phyloP scores from a whole-genome alignment of 2,113 vertebrate genomes.

The Capreolus pygargus region DNA sequence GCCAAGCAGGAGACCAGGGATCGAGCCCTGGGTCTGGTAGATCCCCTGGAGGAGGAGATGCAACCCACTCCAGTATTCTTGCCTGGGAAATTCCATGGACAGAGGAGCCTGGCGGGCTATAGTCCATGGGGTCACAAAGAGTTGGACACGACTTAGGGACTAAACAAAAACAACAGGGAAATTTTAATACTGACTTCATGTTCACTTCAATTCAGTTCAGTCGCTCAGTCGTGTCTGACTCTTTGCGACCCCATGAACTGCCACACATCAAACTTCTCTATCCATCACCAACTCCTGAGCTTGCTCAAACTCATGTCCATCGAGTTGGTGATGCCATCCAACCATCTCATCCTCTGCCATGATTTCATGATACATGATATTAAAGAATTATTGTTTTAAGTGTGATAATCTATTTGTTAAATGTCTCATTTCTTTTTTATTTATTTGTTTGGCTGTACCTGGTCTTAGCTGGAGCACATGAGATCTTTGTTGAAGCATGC shows the following conservation, averaged over 20 bases:
- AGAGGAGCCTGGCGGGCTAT: not conserved
- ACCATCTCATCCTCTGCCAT: not conserved
- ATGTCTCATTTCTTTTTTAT: not conserved
- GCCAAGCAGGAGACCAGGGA: not conserved
- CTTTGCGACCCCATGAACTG: not conserved
- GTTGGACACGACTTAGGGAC: not conserved
- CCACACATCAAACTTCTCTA: not conserved
- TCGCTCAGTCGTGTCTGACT: not conserved
- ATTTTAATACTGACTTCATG: not conserved
- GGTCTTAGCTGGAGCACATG: not conserved
- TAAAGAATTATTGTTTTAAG: constrained; percentile 6
- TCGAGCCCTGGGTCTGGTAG: not conserved
- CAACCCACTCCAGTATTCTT: not conserved
- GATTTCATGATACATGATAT: not conserved
- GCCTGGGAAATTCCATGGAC: not conserved
- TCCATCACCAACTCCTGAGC: not conserved
- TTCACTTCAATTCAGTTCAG: not conserved
- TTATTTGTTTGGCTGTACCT: not conserved
- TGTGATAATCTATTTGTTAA: not conserved
- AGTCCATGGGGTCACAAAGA: not conserved
- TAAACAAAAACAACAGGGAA: not conserved
- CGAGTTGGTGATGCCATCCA: not conserved
- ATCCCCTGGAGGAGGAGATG: not conserved
- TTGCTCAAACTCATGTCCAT: not conserved
- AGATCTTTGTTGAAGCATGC: not conserved